Base-by-base conservation (phyloP, 2,888 invertebrate species). In the Beris chalybata region DNA sequence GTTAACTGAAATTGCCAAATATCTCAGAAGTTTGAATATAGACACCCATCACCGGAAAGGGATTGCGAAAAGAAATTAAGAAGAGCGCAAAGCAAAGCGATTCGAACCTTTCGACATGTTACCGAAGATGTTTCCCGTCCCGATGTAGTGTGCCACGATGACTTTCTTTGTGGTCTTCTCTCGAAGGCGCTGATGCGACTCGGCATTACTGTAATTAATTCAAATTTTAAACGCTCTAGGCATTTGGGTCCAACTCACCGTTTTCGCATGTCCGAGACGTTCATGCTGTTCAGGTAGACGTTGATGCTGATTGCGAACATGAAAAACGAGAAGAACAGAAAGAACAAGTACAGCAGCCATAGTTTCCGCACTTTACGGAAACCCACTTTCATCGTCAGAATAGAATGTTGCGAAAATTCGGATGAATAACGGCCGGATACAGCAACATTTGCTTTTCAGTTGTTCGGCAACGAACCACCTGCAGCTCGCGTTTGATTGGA, bases 121-220 rank as follows among this genome's bases (percentile, higher is more conserved):
- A 32, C 88, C 87, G 75, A 91, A 91, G 68, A 89, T 86, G 75
- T 89, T 89, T 61, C 87, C 87, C 71, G 91, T 90, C 56, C 94
- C 95, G 74, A 93, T 86, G 79, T 93, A 95, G 80, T 93, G 93
- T 1, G 94, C 95, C 30, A 95, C 91, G 59, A 95, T 88, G 5
- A 93, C 91, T 70, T 76, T 77, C 71, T 76, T 76, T 31, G 73
- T 50, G 9, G 44, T 69, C 15, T 59, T 56, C 13, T 64, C 57
- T 9, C 63, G 61, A n/a, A 65, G 50, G 1, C 31, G 61, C 31
- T 32, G 45, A 32, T 66, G 69, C 12, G 31, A 31, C 31, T 67
- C 63, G 38, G 54, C 59, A 56, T 69, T 64, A 4, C 58, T 61
- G 38, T 22, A 65, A 13, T 38, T 55, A n/a, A 55, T 48, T 7